Conservation (phyloP, 2,113 vertebrate genomes). For the Anhinga anhinga region DNA sequence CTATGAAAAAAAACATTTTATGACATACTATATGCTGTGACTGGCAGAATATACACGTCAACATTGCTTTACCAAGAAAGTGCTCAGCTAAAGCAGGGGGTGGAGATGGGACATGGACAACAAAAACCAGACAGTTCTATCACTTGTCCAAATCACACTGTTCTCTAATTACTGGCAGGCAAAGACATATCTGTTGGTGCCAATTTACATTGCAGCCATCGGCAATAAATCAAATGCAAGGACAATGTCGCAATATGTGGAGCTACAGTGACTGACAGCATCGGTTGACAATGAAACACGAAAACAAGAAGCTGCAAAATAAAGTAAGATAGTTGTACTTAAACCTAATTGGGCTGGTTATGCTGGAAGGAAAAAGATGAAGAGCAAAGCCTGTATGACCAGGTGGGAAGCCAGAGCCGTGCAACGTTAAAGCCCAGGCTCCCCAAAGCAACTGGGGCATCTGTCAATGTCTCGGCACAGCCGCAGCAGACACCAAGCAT, state of each 20-base stretch:
- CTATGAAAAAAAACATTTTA: neutral
- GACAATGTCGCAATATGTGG: neutral
- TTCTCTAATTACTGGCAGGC: constrained; percentile 34
- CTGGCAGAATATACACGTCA: neutral
- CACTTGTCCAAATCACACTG: neutral
- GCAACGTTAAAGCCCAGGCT: neutral
- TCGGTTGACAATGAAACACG: neutral
- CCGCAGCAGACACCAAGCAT: neutral
- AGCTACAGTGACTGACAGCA: neutral
- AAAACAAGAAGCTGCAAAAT: neutral
- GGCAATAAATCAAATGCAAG: neutral
- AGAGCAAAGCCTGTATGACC: neutral
- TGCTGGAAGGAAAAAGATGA: neutral
- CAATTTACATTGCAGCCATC: constrained; percentile 23
- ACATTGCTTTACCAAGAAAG: neutral
- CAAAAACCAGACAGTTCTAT: neutral
- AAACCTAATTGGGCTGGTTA: neutral
- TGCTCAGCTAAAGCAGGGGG: neutral
- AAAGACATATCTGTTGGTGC: neutral
- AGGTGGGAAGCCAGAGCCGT: neutral
- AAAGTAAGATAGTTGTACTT: neutral
- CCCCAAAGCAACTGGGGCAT: neutral
- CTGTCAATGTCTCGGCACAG: neutral
- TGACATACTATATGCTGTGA: neutral
- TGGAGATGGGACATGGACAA: neutral